Base-by-base conservation (phyloP, 2,797 vertebrate species). In the Acanthis flammea region DNA sequence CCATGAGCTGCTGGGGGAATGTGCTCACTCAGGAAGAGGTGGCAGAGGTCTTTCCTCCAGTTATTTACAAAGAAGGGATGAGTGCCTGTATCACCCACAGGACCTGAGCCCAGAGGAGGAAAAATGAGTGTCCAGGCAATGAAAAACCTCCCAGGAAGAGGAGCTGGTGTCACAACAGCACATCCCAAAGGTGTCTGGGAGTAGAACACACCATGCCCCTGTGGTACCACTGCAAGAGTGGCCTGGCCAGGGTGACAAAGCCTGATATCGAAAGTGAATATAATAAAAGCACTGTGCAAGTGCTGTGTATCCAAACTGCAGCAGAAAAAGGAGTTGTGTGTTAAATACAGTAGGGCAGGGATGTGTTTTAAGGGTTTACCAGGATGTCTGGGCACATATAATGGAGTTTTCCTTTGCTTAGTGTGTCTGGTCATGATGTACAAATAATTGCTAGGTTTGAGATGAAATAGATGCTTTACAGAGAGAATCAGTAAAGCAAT, bases 191-290 rank as follows among this genome's bases (percentile, higher is more conserved):
- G 30, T 9, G 14, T 9, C 16, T 70, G 66, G 25, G 28, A 22
- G 12, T 4, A n/a, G 72, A 45, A 62, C 1, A 1, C 1, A 3
- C 4, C 10, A 3, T 28, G 14, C 7, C 50, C 22, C 61, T 12
- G 0, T 0, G 9, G 35, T 0, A 3, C 12, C 10, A 0, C 57
- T 31, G 17, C 3, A 0, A 23, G 55, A 7, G 47, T 24, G 23
- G 15, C 41, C 27, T 57, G 81, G 28, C 13, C 37, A 5, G 4
- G 28, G n/a, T 9, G 33, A 33, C 58, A 58, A 37, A 37, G 37
- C 23, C 19, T 55, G 67, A 33, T 4, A 1, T 16, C 33, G 33
- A 28, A 50, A 30, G 41, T 33, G 37, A n/a, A 15, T 16, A 18
- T 2, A 39, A 53, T 10, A 37, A 57, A 86, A 72, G 22, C 35